Conservation (phyloP, 2,113 vertebrate genomes). For the Nycticryphes semicollaris region DNA sequence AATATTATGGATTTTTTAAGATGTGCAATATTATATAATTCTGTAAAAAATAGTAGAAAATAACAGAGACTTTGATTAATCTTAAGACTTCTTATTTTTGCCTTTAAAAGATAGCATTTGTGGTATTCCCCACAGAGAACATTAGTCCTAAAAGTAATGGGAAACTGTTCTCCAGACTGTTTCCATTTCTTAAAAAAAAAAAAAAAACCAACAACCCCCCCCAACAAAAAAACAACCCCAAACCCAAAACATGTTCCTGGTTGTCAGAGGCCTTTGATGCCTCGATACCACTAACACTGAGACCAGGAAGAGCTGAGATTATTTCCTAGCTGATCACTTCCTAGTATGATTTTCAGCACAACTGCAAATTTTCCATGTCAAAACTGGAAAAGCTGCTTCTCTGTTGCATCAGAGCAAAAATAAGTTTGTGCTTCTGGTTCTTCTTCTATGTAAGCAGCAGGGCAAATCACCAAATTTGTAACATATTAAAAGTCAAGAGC, state of each 20-base stretch:
- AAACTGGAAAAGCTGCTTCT: not conserved
- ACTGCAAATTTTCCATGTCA: not conserved
- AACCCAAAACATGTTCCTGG: not conserved
- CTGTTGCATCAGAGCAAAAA: not conserved
- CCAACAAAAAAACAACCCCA: not conserved
- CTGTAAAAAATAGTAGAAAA: constrained; percentile 21
- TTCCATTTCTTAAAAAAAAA: not conserved
- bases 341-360: not conserved
- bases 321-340: not conserved
- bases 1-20: not conserved
- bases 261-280: not conserved
- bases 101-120: not conserved
- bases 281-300: not conserved
- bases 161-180: not conserved
- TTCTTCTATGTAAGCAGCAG: not conserved
- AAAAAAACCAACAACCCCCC: too few relatives aligned
- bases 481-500: not conserved
- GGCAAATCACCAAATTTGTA: not conserved
- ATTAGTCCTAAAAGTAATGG: not conserved
- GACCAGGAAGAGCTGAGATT: not conserved
- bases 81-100: not conserved
- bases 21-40: not conserved
- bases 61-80: not conserved
- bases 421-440: not conserved
- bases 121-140: not conserved